phyloP scores from a whole-genome alignment of 2,797 vertebrate genomes.

The Sebastes trivittatus region DNA sequence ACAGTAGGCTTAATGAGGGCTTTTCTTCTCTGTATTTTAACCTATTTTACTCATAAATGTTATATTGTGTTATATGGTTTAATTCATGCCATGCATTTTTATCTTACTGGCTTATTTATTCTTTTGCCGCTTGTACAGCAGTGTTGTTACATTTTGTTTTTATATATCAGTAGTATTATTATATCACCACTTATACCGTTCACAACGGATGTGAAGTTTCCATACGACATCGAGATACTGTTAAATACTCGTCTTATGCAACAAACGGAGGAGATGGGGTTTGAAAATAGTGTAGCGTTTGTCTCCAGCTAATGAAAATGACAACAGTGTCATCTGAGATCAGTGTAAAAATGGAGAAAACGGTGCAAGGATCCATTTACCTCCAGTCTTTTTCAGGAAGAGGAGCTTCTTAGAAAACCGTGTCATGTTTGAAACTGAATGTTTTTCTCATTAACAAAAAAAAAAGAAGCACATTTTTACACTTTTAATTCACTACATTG shows the following conservation, averaged over 20 bases:
- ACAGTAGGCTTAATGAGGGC: slow-evolving; percentile 62
- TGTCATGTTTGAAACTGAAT: neutral
- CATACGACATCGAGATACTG: slow-evolving; percentile 40
- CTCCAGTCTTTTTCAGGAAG: slow-evolving; percentile 31
- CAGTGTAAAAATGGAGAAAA: slow-evolving; percentile 6
- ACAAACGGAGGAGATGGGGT: slow-evolving; percentile 29
- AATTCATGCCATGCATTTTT: slow-evolving; percentile 61
- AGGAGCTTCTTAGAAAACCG: neutral
- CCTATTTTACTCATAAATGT: slow-evolving; percentile 53
- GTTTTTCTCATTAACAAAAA: slow-evolving; percentile 10
- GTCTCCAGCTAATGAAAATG: neutral
- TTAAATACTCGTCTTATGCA: slow-evolving; percentile 68
- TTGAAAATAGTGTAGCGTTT: neutral
- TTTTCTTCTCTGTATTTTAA: slow-evolving; percentile 48
- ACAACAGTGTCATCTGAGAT: neutral
- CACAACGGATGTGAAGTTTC: slow-evolving; percentile 46
- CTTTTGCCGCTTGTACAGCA: slow-evolving; percentile 63
- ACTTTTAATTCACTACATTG: slow-evolving; percentile 13
- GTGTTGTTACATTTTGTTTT: slow-evolving; percentile 44
- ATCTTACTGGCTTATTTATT: slow-evolving; percentile 74
- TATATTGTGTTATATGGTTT: slow-evolving; percentile 37
- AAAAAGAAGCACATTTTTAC: slow-evolving; percentile 29
- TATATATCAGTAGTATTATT: slow-evolving; percentile 39
- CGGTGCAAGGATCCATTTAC: slow-evolving; percentile 13
- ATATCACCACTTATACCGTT: slow-evolving; percentile 52